A percentile compares a stretch with the other conserved stretches of the same genome.
phyloP scores from a whole-genome alignment of 1,140 invertebrate species.

The Scaptomyza montana region DNA sequence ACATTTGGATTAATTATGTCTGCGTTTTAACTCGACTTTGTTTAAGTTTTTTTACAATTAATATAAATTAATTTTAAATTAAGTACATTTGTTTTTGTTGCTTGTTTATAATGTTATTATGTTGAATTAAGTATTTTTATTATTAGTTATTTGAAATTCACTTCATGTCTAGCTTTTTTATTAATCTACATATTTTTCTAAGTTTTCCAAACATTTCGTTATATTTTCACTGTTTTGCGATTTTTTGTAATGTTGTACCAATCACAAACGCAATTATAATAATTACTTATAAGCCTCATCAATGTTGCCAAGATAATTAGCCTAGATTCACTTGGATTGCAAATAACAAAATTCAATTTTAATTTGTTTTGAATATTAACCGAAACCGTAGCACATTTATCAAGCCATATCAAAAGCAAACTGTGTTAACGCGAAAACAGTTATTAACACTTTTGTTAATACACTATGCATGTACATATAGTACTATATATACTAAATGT shows the following conservation, averaged over 20 bases:
- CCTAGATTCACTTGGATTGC: not conserved
- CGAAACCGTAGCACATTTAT: not conserved
- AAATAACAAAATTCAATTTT: not conserved
- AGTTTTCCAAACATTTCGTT: not conserved
- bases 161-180: too few relatives aligned
- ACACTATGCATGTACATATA: too few relatives aligned
- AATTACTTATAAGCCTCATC: not conserved
- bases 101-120: too few relatives aligned
- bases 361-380: not conserved
- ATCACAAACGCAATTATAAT: not conserved
- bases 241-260: not conserved
- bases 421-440: too few relatives aligned
- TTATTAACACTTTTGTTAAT: not conserved
- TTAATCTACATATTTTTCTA: not conserved
- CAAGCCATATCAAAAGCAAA: not conserved
- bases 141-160: not conserved
- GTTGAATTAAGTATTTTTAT: too few relatives aligned
- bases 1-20: constrained; percentile 49
- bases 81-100: constrained; percentile 3
- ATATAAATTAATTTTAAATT: constrained; percentile 43
- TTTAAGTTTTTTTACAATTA: constrained; percentile 22
- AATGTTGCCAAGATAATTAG: not conserved
- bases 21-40: constrained; percentile 10
- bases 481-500: too few relatives aligned
- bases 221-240: not conserved